These are phyloP conservation scores for Halocynthia roretzi DNA, from an alignment of 23 tunicate genomes.

Conservation along the genomic window DNA sequence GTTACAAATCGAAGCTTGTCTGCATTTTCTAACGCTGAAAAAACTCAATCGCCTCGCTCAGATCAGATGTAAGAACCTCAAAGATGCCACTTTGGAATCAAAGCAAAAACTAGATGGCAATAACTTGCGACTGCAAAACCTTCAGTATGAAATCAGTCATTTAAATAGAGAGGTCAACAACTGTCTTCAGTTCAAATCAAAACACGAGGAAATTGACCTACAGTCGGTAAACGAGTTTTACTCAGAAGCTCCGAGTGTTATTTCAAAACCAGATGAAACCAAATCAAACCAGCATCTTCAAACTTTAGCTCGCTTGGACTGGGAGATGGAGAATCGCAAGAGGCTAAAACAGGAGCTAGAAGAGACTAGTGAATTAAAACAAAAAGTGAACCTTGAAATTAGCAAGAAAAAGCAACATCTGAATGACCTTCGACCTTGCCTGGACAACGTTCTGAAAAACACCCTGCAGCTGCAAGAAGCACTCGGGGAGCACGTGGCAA, in stretches of 20 bases:
- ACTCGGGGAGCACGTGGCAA: conserved; percentile 37
- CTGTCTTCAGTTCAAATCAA: conserved; percentile 81
- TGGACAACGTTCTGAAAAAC: conserved; percentile 48
- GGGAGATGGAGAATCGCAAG: conserved; percentile 69
- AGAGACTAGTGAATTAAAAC: conserved; percentile 24
- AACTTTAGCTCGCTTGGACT: conserved; percentile 73
- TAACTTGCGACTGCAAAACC: conserved; percentile 63
- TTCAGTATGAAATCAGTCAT: conserved; percentile 85
- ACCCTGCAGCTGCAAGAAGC: conserved; percentile 80
- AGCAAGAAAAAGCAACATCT: conserved; percentile 51
- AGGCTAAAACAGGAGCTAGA: conserved; percentile 28
- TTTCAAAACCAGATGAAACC: conserved; percentile 45
- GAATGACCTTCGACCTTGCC: conserved; percentile 44
- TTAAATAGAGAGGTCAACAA: conserved; percentile 68
- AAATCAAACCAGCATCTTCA: conserved; percentile 47
- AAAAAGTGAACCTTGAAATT: conserved; percentile 33
- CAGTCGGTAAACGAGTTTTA: conserved; percentile 62
- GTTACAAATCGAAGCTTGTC: conserved; percentile 35
- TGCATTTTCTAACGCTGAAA: conserved; percentile 60
- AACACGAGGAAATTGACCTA: conserved; percentile 63
- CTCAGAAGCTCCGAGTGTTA: conserved; percentile 44
- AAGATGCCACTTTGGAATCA: conserved; percentile 61
- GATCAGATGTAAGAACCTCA: conserved; percentile 55
- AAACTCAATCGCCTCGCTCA: conserved; percentile 70
- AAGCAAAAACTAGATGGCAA: conserved; percentile 79